Evolutionary conservation across 1,140 invertebrate species (phyloP).

Genomic region (Heterodera carotae): DNA sequence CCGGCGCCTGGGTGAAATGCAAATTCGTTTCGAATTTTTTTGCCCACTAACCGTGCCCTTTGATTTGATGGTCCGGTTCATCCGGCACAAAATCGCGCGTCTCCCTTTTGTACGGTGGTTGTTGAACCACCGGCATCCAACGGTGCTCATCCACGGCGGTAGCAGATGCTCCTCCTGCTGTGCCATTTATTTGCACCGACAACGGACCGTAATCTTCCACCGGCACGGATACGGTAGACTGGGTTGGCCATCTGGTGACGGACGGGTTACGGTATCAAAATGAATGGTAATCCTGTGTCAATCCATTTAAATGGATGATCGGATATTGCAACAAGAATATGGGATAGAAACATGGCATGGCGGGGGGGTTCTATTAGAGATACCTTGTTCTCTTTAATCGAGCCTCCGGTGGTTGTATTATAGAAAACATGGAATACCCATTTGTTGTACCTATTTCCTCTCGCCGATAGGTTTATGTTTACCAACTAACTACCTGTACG

Average conservation of each 20-base stretch:
- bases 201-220: neutral
- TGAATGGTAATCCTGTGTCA: too few relatives aligned
- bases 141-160: constrained; percentile 49
- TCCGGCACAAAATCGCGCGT: constrained; percentile 60
- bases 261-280: too few relatives aligned
- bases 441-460: too few relatives aligned
- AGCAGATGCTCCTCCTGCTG: too few relatives aligned
- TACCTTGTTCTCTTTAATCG: too few relatives aligned
- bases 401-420: too few relatives aligned
- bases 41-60: constrained; percentile 48
- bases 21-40: too few relatives aligned
- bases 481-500: constrained; percentile 40
- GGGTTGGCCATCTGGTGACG: neutral
- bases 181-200: neutral
- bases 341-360: too few relatives aligned
- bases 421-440: too few relatives aligned
- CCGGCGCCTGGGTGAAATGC: constrained; percentile 33
- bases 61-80: constrained; percentile 53
- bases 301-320: too few relatives aligned
- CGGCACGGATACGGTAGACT: neutral
- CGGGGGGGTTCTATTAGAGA: too few relatives aligned
- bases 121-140: constrained; percentile 57
- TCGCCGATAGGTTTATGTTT: neutral
- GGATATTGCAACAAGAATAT: too few relatives aligned
- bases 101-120: constrained; percentile 56